phyloP scores from a whole-genome alignment of 2,888 invertebrate species.

The Caenorhabditis sp. region DNA sequence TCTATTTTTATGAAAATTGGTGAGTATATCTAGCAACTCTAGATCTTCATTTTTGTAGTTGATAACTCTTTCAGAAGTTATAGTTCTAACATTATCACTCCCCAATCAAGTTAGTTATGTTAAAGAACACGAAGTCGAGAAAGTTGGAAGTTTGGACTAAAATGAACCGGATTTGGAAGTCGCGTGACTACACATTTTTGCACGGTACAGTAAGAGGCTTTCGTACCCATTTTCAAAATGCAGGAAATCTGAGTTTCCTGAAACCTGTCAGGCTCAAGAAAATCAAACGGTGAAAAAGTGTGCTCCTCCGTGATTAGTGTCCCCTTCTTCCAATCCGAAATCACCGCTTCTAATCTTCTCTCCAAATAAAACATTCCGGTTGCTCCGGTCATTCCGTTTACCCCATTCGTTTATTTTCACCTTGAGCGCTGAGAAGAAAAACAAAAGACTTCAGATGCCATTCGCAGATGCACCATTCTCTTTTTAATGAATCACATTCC shows the following conservation, averaged over 20 bases:
- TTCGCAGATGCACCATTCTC: constrained; percentile 32
- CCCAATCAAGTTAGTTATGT: no score
- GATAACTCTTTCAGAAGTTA: no score
- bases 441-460: constrained; percentile 53
- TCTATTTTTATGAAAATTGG: no score
- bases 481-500: constrained; percentile 15
- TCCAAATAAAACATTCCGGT: constrained; percentile 30
- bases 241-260: not conserved
- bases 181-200: no score
- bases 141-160: no score
- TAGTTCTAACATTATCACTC: no score
- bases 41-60: no score
- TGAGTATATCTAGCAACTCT: no score
- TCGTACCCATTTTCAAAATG: no score
- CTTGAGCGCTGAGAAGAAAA: constrained; percentile 8
- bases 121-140: no score
- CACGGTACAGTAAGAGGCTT: no score
- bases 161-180: no score
- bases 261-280: constrained; percentile 32
- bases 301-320: constrained; percentile 36
- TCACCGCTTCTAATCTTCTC: constrained; percentile 30
- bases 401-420: constrained; percentile 40
- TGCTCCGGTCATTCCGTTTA: constrained; percentile 42
- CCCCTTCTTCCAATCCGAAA: constrained; percentile 1
- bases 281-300: constrained; percentile 26